Base-by-base conservation (phyloP, 2,797 vertebrate species). In the Hylomyscus alleni region DNA sequence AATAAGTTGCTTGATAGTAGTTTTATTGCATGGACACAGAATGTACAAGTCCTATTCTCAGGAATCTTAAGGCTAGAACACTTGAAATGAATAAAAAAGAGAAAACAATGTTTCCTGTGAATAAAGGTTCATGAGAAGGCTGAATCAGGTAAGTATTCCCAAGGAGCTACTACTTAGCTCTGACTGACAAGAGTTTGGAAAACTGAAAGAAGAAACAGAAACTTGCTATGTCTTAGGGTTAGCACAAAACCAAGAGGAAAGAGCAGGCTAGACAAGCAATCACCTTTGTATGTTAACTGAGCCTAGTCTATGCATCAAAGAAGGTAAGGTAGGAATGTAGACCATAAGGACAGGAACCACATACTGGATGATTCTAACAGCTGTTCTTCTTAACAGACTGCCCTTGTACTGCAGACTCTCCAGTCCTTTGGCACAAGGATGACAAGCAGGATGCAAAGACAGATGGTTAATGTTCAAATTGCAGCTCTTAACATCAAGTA, bases 351-450 rank as follows among this genome's bases (percentile, higher is more conserved):
- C 22, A n/a, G 24, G 6, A 6, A 9, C 20, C 12, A 87, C 7
- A 12, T 40, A 1, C 3, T 14, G 4, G 20, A 54, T 80, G 10
- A 40, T 69, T 85, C 19, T 8, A 29, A 62, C 14, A 44, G 11
- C 26, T 31, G 40, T 62, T 8, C 4, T 86, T 60, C 17, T 72
- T 56, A 88, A 77, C 37, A 89, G 11, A 72, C 17, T 54, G 1
- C 12, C 19, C 7, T 50, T 17, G 1, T 20, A 24, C 7, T 34
- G 0, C 0, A 75, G 40, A n/a, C 14, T 11, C 34, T 50, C 0
- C 1, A 0, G 15, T 40, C 4, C 24, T 44, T 29, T 52, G 3
- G 29, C 34, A 17, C 29, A 78, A 52, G 6, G 20, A 31, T 22
- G 22, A 6, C 4, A 58, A 85, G 31, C 2, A 75, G 26, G 1